Percentiles rank a stretch among this genome's conserved stretches.
Evolutionary conservation across 1,140 invertebrate species (phyloP).

Genomic region (Macrosteles quadrilineatus): DNA sequence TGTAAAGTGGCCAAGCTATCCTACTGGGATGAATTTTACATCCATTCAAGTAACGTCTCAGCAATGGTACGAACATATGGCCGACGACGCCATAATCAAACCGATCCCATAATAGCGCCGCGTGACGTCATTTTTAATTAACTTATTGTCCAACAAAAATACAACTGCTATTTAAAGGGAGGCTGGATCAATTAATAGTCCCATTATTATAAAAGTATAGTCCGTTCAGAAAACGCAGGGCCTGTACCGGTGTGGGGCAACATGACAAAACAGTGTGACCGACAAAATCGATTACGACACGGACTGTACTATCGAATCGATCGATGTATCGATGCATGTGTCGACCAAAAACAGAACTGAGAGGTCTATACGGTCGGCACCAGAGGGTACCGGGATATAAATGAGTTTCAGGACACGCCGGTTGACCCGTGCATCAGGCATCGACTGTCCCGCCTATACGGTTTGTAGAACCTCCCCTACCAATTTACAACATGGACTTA

Average conservation of each 20-base stretch:
- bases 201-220: conserved; percentile 28
- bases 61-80: too few species aligned
- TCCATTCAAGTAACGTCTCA: too few species aligned
- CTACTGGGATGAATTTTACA: too few species aligned
- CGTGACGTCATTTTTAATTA: conserved; percentile 31
- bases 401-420: conserved; percentile 11
- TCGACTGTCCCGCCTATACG: neutral
- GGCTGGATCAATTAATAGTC: conserved; percentile 29
- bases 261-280: too few species aligned
- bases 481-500: conserved; percentile 27
- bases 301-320: too few species aligned
- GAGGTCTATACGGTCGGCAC: neutral
- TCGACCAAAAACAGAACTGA: neutral
- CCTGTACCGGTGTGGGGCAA: neutral
- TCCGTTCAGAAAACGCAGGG: neutral
- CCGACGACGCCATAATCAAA: neutral
- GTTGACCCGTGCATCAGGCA: conserved; percentile 20
- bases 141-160: conserved; percentile 26
- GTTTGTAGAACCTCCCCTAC: conserved; percentile 3
- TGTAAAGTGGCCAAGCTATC: too few species aligned
- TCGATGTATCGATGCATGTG: too few species aligned
- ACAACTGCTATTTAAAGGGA: conserved; percentile 30
- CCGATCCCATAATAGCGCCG: neutral
- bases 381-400: conserved; percentile 16
- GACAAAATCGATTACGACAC: too few species aligned